Evolutionary conservation across 2,113 vertebrate species (phyloP).

Genomic region (Pygoscelis antarcticus): DNA sequence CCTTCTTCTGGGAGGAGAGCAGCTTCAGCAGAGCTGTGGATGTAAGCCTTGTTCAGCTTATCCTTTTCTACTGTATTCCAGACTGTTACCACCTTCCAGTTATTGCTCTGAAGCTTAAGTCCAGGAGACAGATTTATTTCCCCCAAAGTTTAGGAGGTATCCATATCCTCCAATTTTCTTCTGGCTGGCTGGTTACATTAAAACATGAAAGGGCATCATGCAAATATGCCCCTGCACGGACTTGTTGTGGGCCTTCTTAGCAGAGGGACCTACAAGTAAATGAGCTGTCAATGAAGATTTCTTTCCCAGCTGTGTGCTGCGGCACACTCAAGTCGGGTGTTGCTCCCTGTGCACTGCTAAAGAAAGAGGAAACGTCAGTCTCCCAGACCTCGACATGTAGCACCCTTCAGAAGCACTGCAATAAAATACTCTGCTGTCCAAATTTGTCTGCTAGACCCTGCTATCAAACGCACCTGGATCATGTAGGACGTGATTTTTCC

Average conservation of each 20-base stretch:
- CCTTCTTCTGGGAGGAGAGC: background rate
- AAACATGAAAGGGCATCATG: background rate
- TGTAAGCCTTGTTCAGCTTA: background rate
- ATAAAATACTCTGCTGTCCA: background rate
- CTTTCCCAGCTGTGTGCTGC: background rate
- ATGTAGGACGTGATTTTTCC: background rate
- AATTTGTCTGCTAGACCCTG: background rate
- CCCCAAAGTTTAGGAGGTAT: background rate
- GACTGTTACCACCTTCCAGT: background rate
- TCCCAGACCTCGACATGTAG: accelerated
- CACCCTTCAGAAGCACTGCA: background rate
- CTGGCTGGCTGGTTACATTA: background rate
- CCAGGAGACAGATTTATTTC: background rate
- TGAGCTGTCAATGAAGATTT: background rate
- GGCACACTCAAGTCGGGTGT: background rate
- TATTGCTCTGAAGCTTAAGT: background rate
- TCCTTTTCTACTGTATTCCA: background rate
- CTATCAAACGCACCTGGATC: background rate
- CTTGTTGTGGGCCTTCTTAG: background rate
- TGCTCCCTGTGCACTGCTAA: accelerated
- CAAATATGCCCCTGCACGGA: background rate
- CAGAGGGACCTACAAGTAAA: background rate
- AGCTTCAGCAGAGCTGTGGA: background rate
- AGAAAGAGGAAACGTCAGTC: background rate
- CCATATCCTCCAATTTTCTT: background rate